Conservation (phyloP, 2,888 invertebrate species). For the Phengaris arion region DNA sequence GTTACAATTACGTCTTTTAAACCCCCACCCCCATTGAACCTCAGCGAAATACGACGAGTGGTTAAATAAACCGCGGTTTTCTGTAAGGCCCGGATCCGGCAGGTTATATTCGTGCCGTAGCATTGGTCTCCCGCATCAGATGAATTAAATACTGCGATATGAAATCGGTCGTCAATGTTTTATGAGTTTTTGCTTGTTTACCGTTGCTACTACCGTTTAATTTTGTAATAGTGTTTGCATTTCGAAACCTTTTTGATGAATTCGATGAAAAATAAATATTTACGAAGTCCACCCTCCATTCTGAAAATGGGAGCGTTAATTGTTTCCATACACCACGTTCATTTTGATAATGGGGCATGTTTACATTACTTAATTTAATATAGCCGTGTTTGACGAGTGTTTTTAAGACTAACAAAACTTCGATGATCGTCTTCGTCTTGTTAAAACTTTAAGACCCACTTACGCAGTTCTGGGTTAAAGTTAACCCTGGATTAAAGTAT, state of each 20-base stretch:
- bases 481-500: too few species aligned
- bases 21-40: too few species aligned
- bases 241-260: background rate
- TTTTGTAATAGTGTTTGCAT: slow-evolving; percentile 14
- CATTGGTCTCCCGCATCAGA: too few species aligned
- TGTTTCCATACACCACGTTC: background rate
- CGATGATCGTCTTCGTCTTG: background rate
- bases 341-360: background rate
- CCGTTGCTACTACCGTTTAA: background rate
- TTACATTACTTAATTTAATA: background rate
- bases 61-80: too few species aligned
- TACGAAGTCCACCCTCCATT: background rate
- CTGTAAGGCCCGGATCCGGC: too few species aligned
- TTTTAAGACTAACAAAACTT: too few species aligned
- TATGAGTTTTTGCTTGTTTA: background rate
- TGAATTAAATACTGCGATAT: background rate
- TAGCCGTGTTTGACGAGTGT: background rate
- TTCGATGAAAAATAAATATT: slow-evolving; percentile 16
- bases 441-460: background rate
- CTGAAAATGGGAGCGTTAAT: background rate
- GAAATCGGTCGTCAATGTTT: background rate
- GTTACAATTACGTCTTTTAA: too few species aligned
- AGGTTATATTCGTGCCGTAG: too few species aligned
- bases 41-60: too few species aligned
- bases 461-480: too few species aligned